Evolutionary conservation across 2,888 invertebrate species (phyloP).

Genomic region (Lycophotia porphyrea): DNA sequence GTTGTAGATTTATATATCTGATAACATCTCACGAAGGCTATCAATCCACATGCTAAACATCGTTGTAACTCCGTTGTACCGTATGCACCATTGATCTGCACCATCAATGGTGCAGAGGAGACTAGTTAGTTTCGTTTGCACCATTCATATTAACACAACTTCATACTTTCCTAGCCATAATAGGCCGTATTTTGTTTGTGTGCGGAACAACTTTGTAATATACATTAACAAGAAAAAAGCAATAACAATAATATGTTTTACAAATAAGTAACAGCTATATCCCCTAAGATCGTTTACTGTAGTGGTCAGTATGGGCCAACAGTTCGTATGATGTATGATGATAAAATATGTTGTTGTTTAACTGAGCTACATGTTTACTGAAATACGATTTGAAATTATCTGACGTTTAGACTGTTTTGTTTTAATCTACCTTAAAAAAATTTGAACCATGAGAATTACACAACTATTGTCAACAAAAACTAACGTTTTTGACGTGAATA

Average conservation of each 20-base stretch:
- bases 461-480: no score
- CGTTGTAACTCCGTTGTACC: no score
- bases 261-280: conserved; percentile 5
- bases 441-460: not conserved
- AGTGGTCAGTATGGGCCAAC: conserved; percentile 11
- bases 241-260: no score
- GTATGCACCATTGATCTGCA: no score
- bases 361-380: not conserved
- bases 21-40: conserved; percentile 9
- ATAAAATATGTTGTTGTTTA: conserved; percentile 27
- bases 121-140: no score
- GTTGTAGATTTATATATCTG: not conserved
- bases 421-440: not conserved
- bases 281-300: conserved; percentile 30
- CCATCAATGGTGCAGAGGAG: no score
- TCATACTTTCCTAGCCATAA: no score
- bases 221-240: no score
- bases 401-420: not conserved
- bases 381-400: not conserved
- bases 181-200: no score
- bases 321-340: conserved; percentile 29
- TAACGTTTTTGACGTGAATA: not conserved
- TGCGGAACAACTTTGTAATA: no score
- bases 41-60: conserved; percentile 15
- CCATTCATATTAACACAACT: no score